Percentiles rank a stretch among this genome's conserved stretches.
Conservation (phyloP, 2,797 vertebrate genomes). For the Botia kubotai region DNA sequence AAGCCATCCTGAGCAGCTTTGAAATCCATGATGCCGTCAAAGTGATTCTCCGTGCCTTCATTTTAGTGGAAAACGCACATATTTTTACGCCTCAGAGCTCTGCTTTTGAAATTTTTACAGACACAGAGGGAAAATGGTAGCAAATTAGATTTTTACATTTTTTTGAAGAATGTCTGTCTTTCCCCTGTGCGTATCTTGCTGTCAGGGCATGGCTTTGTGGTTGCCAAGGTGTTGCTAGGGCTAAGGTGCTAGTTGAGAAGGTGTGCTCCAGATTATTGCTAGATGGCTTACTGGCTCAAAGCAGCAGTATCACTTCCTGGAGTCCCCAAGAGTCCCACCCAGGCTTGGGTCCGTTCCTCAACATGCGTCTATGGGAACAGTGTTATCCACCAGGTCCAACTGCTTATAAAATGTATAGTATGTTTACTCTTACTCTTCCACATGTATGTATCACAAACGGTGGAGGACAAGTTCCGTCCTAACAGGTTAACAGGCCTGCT, state of each 20-base stretch:
- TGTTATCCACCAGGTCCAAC: not conserved
- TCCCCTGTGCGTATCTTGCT: not conserved
- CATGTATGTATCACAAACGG: not conserved
- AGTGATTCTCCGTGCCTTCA: conserved; percentile 14
- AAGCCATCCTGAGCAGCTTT: conserved; percentile 32
- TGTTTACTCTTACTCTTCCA: no score
- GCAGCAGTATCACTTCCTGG: not conserved
- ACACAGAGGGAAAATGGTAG: not conserved
- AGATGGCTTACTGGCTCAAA: not conserved
- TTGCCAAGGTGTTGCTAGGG: conserved; percentile 1
- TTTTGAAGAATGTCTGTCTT: not conserved
- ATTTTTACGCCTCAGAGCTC: conserved; percentile 26
- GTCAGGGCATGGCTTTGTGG: not conserved
- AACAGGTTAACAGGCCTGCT: not conserved
- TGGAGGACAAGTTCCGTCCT: not conserved
- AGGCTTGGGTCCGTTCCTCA: not conserved
- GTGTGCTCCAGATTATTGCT: not conserved
- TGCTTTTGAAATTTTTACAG: not conserved
- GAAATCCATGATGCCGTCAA: conserved; percentile 22
- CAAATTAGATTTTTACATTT: not conserved
- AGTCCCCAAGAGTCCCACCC: not conserved
- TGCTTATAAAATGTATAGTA: not conserved
- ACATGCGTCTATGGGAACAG: not conserved
- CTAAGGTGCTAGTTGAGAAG: no score
- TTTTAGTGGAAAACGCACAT: conserved; percentile 21